A percentile compares a stretch with the other conserved stretches of the same genome.
Conservation (phyloP, 2,797 vertebrate genomes). For the Rhabdophis nuchalis region DNA sequence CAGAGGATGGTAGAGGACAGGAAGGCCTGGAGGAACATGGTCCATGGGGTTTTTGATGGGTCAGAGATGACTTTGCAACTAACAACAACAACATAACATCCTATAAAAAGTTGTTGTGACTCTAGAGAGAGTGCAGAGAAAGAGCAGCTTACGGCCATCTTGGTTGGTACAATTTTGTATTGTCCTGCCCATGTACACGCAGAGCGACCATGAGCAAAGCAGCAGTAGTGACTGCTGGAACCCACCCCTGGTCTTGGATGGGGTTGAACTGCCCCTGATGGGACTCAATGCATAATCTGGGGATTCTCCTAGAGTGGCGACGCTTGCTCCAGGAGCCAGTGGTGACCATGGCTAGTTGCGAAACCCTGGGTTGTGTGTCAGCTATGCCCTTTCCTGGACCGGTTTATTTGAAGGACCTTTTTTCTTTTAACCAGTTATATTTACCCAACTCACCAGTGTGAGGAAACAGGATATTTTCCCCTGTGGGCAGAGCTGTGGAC, state of each 20-base stretch:
- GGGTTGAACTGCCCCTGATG: not conserved
- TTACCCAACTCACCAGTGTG: not conserved
- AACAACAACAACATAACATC: not conserved
- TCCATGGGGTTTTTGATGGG: no score
- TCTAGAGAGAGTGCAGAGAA: no score
- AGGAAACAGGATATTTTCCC: not conserved
- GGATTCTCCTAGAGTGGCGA: not conserved
- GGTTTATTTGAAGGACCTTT: not conserved
- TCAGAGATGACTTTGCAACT: no score
- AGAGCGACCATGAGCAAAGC: no score
- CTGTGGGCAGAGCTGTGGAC: not conserved
- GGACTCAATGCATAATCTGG: not conserved
- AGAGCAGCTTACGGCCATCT: no score
- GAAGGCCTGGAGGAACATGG: no score
- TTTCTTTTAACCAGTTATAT: not conserved
- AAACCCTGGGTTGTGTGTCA: not conserved
- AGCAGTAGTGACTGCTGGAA: no score
- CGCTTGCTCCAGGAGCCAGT: not conserved
- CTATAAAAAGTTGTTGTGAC: no score
- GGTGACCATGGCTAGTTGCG: not conserved
- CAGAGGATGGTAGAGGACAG: no score
- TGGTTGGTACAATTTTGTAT: no score
- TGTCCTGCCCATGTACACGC: no score
- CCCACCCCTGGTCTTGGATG: no score
- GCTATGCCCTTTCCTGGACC: not conserved